Percentiles rank a stretch among this genome's conserved stretches.
Conservation (phyloP, 2,888 invertebrate species). For the Drosophila maculinotata region DNA sequence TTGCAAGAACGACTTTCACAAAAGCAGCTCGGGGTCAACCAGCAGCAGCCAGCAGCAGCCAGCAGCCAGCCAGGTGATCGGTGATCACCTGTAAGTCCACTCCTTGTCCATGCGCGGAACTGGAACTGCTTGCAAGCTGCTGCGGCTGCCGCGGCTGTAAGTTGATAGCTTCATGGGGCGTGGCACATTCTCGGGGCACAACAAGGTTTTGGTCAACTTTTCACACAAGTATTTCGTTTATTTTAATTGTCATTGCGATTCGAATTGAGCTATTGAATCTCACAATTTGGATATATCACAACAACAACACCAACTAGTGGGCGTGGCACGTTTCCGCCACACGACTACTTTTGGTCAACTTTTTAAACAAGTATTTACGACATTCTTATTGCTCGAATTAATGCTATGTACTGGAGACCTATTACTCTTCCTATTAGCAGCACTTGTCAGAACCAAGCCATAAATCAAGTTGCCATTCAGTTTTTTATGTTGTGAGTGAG, state of each 20-base stretch:
- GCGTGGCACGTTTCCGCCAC: constrained; percentile 18
- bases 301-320: background rate
- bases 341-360: constrained; percentile 24
- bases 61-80: constrained; percentile 8
- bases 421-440: background rate
- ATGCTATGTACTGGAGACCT: constrained; percentile 9
- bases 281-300: background rate
- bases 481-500: background rate
- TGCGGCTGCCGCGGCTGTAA: too few species aligned
- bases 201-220: constrained; percentile 53
- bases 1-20: constrained; percentile 81
- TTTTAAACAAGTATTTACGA: constrained; percentile 20
- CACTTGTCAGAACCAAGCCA: constrained; percentile 6
- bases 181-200: constrained; percentile 58
- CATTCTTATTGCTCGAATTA: constrained; percentile 1
- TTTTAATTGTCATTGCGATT: background rate
- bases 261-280: background rate
- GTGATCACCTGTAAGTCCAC: constrained; percentile 41
- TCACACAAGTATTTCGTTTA: background rate
- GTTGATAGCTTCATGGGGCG: constrained; percentile 35
- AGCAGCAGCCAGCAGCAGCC: constrained; percentile 17
- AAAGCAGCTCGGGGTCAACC: constrained; percentile 59
- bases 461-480: constrained; percentile 22
- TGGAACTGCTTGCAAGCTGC: constrained; percentile 39
- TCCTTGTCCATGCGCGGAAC: constrained; percentile 56